Evolutionary conservation across 2,797 vertebrate genomes (phyloP).

Genomic region (Trematomus bernacchii): DNA sequence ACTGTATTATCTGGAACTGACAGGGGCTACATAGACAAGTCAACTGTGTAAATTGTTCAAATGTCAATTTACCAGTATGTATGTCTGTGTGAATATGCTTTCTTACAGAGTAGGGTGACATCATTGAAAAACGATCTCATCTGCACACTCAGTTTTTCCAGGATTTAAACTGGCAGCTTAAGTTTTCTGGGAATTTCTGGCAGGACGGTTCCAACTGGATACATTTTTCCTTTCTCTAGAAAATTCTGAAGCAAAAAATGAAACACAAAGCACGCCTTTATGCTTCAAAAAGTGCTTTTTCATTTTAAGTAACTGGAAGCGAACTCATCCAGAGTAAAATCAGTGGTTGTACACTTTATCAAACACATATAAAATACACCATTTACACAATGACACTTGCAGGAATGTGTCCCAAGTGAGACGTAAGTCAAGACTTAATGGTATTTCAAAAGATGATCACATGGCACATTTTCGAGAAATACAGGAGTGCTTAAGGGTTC

Average conservation of each 20-base stretch:
- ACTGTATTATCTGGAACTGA: not conserved
- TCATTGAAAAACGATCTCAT: conserved; percentile 70
- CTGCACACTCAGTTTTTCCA: conserved; percentile 57
- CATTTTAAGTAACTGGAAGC: conserved; percentile 52
- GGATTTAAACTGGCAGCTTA: conserved; percentile 40
- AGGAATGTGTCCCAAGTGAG: conserved; percentile 3
- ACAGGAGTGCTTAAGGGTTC: conserved; percentile 41
- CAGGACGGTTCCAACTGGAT: conserved; percentile 10
- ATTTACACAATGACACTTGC: conserved; percentile 4
- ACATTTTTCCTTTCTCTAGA: not conserved
- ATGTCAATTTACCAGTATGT: not conserved
- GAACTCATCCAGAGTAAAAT: conserved; percentile 32
- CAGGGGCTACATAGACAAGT: not conserved
- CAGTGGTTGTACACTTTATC: conserved; percentile 5
- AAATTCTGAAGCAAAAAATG: not conserved
- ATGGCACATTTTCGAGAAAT: not conserved
- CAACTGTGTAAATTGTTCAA: too few relatives aligned
- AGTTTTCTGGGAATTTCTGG: conserved; percentile 56
- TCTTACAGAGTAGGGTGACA: conserved; percentile 9
- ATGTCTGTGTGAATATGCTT: conserved; percentile 7
- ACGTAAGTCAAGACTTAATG: conserved; percentile 21
- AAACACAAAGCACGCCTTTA: conserved; percentile 31
- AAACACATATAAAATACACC: conserved; percentile 31
- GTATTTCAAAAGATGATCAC: conserved; percentile 36
- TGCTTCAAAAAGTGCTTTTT: conserved; percentile 54